phyloP scores from a whole-genome alignment of 2,113 vertebrate species.

The Accipiter virgatus region DNA sequence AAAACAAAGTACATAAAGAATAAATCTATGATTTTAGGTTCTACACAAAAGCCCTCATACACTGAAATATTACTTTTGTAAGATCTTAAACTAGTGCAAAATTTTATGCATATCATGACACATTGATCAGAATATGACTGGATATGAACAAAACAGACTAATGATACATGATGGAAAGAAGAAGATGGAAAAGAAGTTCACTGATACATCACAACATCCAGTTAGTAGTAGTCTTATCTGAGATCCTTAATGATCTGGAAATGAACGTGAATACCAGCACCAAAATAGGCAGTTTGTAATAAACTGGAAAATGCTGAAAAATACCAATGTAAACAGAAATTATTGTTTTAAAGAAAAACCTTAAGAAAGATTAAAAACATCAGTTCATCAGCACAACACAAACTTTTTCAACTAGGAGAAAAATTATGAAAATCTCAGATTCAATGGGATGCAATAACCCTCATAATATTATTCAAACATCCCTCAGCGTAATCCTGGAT shows the following conservation, averaged over 20 bases:
- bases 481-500: background rate
- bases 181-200: background rate
- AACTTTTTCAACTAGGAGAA: background rate
- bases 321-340: background rate
- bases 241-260: background rate
- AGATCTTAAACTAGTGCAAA: background rate
- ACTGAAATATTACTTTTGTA: background rate
- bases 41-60: background rate
- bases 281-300: background rate
- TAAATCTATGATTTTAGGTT: background rate
- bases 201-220: background rate
- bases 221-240: background rate
- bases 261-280: background rate
- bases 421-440: background rate
- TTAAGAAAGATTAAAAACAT: background rate
- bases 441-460: background rate
- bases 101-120: background rate
- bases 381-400: background rate
- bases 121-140: background rate
- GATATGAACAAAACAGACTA: background rate
- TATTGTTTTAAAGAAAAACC: background rate
- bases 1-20: background rate
- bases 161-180: background rate
- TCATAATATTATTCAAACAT: background rate
- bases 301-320: background rate